These are phyloP conservation scores for Cephus rjabovi DNA, from an alignment of 2,888 invertebrate species.

Conservation along the genomic window DNA sequence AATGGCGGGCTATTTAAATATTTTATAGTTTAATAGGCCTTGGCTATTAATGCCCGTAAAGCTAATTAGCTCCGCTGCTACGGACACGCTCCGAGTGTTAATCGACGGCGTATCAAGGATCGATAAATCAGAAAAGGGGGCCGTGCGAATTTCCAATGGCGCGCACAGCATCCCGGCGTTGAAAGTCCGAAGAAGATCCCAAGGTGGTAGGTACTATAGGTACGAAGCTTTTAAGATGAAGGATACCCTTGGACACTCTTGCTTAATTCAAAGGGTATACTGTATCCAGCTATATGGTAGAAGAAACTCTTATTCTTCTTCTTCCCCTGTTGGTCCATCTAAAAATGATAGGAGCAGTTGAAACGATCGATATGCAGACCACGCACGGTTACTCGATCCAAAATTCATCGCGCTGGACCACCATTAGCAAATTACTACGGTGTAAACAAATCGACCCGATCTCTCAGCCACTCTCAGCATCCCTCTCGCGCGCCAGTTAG, in stretches of 20 bases:
- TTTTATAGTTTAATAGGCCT: conserved; percentile 54
- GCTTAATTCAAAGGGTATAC: background rate
- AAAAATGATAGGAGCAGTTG: background rate
- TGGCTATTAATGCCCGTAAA: conserved; percentile 53
- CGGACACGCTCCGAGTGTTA: conserved; percentile 39
- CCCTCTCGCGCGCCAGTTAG: conserved; percentile 41
- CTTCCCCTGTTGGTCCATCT: background rate
- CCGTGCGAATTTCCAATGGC: background rate
- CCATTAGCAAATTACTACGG: conserved; percentile 64
- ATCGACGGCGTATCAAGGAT: conserved; percentile 41
- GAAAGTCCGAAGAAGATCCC: background rate
- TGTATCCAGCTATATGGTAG: background rate
- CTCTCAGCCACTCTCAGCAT: conserved; percentile 28
- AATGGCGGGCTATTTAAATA: conserved; percentile 50
- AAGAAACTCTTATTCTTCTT: background rate
- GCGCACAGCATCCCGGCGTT: background rate
- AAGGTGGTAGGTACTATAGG: background rate
- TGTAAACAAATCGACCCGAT: conserved; percentile 60
- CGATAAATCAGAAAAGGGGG: conserved; percentile 26
- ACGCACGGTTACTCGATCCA: conserved; percentile 36
- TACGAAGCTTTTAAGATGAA: background rate
- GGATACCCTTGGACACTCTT: background rate
- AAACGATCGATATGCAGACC: conserved; percentile 38
- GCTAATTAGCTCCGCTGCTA: conserved; percentile 46
- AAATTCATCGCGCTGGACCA: conserved; percentile 34